These are phyloP conservation scores for Drosophila suzukii DNA, from an alignment of 1,140 invertebrate species.

Conservation along the genomic window DNA sequence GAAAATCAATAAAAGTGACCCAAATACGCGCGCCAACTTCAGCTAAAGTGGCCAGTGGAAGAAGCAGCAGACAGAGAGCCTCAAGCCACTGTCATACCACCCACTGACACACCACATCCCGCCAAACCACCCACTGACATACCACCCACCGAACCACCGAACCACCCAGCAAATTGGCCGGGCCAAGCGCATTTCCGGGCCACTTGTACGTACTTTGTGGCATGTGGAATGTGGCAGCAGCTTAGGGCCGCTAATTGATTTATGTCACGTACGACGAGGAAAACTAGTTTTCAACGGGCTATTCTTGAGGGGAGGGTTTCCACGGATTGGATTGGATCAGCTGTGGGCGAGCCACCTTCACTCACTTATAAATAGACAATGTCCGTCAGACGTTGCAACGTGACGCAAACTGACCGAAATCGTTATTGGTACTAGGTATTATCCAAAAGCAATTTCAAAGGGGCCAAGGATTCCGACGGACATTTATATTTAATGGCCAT, in stretches of 20 bases:
- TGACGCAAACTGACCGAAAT: slow-evolving; percentile 54
- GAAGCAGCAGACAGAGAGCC: slow-evolving; percentile 15
- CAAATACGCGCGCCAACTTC: slow-evolving; percentile 78
- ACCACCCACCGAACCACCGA: background rate
- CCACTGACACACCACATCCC: background rate
- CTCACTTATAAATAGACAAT: slow-evolving; percentile 60
- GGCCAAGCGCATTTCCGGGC: slow-evolving; percentile 71
- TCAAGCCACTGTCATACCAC: slow-evolving; percentile 33
- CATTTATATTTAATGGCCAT: slow-evolving; percentile 1
- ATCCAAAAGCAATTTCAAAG: slow-evolving; percentile 11
- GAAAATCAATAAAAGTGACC: slow-evolving; percentile 81
- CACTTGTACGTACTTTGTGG: slow-evolving; percentile 9
- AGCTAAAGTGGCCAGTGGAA: slow-evolving; percentile 41
- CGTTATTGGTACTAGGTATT: background rate
- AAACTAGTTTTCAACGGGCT: slow-evolving; percentile 19
- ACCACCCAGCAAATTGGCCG: slow-evolving; percentile 35
- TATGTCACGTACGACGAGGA: slow-evolving; percentile 67
- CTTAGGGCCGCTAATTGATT: slow-evolving; percentile 79
- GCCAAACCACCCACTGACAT: background rate
- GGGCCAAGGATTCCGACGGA: background rate
- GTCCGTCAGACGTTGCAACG: slow-evolving; percentile 59
- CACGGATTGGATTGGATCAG: slow-evolving; percentile 19
- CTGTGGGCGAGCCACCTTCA: slow-evolving; percentile 15
- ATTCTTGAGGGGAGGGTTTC: background rate
- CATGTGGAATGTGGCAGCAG: slow-evolving; percentile 50